Base-by-base conservation (phyloP, 2,797 vertebrate genomes). In the Hoplostethus mediterraneus region DNA sequence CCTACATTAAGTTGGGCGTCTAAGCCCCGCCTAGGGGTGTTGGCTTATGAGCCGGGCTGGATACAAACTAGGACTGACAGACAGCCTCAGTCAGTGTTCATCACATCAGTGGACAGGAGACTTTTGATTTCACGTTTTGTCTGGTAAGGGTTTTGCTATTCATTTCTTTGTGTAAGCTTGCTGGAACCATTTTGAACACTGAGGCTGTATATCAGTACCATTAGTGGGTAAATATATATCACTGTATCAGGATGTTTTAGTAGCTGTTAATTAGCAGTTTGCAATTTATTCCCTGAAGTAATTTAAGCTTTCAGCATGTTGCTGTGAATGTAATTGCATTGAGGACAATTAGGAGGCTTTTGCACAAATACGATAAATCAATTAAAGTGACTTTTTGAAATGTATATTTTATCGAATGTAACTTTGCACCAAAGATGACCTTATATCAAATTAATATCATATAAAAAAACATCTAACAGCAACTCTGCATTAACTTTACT, bases 11-110 rank as follows among this genome's bases (percentile, higher is more conserved):
- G 10, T 36, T 83, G 85, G 88, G 90, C n/a, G 85, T 80, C 1
- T 36, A 86, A 44, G 87, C 92, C 52, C 93, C 93, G 81, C 94
- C 91, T 69, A 78, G 55, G 64, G 88, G 83, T 67, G 89, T 81
- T 3, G 74, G 71, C 79, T 55, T 71, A 42, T 42, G 83, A 83
- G 73, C 69, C 82, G 66, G 67, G 81, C 45, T 42, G 69, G 69
- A 87, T 90, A 91, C 88, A 91, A 89, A 91, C 82, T 65, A 40
- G 74, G 80, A 71, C 71, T 77, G 77, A 62, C 42, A 30, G 78
- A 73, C 75, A 77, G 56, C 12, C 65, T 71, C 56, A 16, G 44
- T 59, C 87, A 90, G 75, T 85, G 75, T 54, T 81, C 85, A 61
- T 82, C 80, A 36, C 68, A n/a, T 80, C 87, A 65, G 58, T 11